Evolutionary conservation across 2,797 vertebrate species (phyloP).

Genomic region (Pangasius macronema): DNA sequence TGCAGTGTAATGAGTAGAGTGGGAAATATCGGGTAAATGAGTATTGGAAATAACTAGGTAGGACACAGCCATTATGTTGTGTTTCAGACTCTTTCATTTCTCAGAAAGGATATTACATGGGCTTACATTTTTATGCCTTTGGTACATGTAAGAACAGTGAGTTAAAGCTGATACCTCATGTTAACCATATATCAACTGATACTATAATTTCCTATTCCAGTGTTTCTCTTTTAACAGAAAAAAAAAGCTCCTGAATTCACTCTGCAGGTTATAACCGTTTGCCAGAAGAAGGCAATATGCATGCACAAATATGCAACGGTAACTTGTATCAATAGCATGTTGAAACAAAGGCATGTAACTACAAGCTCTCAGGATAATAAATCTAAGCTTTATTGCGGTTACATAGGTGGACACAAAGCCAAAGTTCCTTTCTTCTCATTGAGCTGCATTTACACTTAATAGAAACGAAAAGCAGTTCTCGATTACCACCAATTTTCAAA

Average conservation of each 20-base stretch:
- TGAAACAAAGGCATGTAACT: constrained; percentile 19
- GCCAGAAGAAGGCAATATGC: not conserved
- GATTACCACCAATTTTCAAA: constrained; percentile 33
- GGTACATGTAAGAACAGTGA: not conserved
- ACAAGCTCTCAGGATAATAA: constrained; percentile 20
- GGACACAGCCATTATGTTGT: not conserved
- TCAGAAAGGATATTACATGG: not conserved
- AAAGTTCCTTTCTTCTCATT: not conserved
- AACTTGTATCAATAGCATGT: constrained; percentile 10
- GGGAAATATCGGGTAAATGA: not conserved
- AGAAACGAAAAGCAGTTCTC: constrained; percentile 34
- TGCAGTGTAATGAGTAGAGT: not conserved
- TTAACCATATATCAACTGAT: not conserved
- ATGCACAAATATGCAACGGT: not conserved
- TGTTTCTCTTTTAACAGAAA: not conserved
- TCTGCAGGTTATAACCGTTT: not conserved
- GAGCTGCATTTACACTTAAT: not conserved
- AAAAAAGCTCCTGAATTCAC: not conserved
- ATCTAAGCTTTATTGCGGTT: constrained; percentile 10
- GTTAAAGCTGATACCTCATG: not conserved
- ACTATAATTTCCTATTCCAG: not conserved
- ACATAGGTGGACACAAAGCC: not conserved
- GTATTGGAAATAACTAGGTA: not conserved
- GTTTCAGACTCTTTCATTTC: not conserved
- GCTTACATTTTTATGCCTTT: not conserved